Base-by-base conservation (phyloP, 2,888 invertebrate genomes). In the Vanessa cardui region DNA sequence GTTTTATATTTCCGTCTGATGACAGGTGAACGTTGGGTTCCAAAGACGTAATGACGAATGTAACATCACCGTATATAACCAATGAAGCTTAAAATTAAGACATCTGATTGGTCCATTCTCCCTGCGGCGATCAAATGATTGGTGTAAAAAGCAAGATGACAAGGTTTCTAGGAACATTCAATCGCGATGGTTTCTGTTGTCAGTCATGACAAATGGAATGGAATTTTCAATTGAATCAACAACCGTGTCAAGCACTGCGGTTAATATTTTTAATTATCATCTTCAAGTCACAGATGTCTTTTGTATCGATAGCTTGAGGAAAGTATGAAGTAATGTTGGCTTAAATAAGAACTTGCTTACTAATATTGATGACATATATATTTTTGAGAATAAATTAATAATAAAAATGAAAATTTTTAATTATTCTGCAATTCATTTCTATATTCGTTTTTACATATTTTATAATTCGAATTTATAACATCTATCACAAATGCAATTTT, bases 131-230 rank as follows among this genome's bases (percentile, higher is more conserved):
- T 59, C 49, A 33, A 65, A 64, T 61, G 78, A 80, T 78, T 79
- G 76, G 78, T 77, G 75, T 77, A 74, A 73, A 77, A 77, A 67
- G 64, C 77, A 73, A 68, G n/a, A 67, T 62, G 21, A 49, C 75
- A 74, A 20, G 49, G 47, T 59, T 52, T 61, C 56, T 47, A 33
- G 26, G 45, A 61, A 33, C 31, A 39, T 18, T 66, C 69, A 71
- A 64, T 74, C 58, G 65, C 69, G 73, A 73, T 76, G 68, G 60
- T 71, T 73, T 72, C 66, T 66, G 66, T 72, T 74, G 80, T 77
- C 78, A 76, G 66, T 77, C 76, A 76, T 77, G 62, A 68, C 75
- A 74, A 78, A 76, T 79, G 69, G 75, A 77, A 75, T 79, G 76
- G 74, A 78, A 66, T 56, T 47, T 62, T 54, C 69, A 66, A 59